These are phyloP conservation scores for Seriola quinqueradiata DNA, from an alignment of 2,113 vertebrate species.

Conservation along the genomic window DNA sequence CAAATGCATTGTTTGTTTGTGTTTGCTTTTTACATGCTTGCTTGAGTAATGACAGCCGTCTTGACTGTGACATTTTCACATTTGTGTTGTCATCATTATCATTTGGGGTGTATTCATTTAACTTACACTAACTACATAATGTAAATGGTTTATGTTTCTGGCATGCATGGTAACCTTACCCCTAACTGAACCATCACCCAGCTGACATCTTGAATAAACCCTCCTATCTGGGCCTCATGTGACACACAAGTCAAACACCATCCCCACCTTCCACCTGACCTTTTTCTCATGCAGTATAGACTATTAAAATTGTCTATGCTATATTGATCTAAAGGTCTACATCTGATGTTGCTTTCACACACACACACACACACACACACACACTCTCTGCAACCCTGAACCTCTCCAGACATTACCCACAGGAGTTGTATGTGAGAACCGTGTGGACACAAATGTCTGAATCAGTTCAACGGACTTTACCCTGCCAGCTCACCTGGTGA, in stretches of 20 bases:
- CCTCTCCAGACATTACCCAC: too few relatives aligned
- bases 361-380: not conserved
- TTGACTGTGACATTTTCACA: not conserved
- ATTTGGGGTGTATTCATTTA: not conserved
- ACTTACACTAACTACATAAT: not conserved
- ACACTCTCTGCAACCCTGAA: too few relatives aligned
- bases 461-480: too few relatives aligned
- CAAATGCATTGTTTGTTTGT: constrained; percentile 18
- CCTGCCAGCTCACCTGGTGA: too few relatives aligned
- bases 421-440: too few relatives aligned
- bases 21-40: constrained; percentile 2
- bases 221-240: not conserved
- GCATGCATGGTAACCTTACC: not conserved
- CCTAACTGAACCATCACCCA: not conserved
- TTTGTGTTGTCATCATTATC: not conserved
- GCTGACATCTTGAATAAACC: not conserved
- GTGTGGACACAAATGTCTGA: too few relatives aligned
- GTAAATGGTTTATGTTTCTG: not conserved
- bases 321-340: not conserved
- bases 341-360: constrained; percentile 20
- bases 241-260: not conserved
- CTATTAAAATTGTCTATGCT: not conserved
- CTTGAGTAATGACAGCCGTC: not conserved
- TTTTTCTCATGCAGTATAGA: constrained; percentile 2
- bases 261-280: not conserved